phyloP scores from a whole-genome alignment of 2,888 invertebrate genomes.

The Meganola albula region DNA sequence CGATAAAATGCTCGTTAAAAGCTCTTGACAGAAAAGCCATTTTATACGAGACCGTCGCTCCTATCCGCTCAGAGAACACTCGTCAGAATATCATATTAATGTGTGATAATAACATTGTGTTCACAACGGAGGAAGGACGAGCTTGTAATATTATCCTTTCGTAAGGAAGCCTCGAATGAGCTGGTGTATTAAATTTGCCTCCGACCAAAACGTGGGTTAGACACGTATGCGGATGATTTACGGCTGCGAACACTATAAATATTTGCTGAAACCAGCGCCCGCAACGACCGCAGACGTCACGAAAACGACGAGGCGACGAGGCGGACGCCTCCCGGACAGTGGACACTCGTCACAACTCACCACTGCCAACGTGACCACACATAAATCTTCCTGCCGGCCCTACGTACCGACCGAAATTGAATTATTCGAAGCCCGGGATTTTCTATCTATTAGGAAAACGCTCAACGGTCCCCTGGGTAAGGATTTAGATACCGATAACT shows the following conservation, averaged over 20 bases:
- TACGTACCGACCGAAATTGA: conserved; percentile 54
- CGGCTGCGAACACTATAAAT: conserved; percentile 34
- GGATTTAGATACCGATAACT: conserved; percentile 73
- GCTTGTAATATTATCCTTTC: conserved; percentile 20
- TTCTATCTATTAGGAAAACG: conserved; percentile 72
- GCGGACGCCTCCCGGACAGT: conserved; percentile 7
- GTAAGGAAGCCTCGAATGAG: conserved; percentile 7
- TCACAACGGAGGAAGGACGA: conserved; percentile 1
- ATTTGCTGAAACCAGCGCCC: conserved; percentile 32
- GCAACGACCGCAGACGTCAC: conserved; percentile 29
- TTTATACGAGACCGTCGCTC: conserved; percentile 7
- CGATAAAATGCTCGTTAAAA: conserved; percentile 21
- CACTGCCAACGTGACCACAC: conserved; percentile 43
- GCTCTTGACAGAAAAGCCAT: conserved; percentile 13
- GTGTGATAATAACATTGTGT: conserved; percentile 6
- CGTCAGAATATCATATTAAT: conserved; percentile 13
- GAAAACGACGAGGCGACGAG: conserved; percentile 14
- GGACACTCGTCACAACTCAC: conserved; percentile 26
- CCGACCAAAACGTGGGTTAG: conserved; percentile 35
- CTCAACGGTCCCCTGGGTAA: conserved; percentile 57
- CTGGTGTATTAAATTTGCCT: conserved; percentile 36
- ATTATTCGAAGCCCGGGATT: conserved; percentile 67
- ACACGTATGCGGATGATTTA: conserved; percentile 39
- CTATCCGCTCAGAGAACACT: conserved; percentile 5
- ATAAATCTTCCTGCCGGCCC: conserved; percentile 45